Percentiles rank a stretch among this genome's conserved stretches.
These are phyloP conservation scores for Brachyptera risi DNA, from an alignment of 2,888 invertebrate genomes.

Conservation along the genomic window DNA sequence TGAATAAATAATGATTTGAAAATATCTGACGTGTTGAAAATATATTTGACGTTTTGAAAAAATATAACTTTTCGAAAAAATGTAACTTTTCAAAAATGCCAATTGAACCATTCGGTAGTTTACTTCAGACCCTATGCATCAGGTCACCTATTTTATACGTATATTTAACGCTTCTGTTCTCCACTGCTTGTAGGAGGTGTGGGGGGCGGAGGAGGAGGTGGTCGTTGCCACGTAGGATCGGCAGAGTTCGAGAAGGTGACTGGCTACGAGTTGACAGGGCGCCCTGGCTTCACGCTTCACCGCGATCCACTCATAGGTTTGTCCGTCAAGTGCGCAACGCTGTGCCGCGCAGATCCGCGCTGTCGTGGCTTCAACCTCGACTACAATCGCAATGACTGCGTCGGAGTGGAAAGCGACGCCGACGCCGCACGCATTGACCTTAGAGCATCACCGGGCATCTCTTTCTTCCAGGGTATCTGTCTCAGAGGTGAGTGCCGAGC, in stretches of 20 bases:
- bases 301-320: constrained; percentile 42
- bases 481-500: constrained; percentile 40
- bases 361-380: constrained; percentile 46
- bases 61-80: no score
- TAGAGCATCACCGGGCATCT: constrained; percentile 40
- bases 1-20: no score
- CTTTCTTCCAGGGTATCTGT: constrained; percentile 43
- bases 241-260: constrained; percentile 43
- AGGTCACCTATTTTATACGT: no score
- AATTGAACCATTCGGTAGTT: no score
- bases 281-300: constrained; percentile 39
- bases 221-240: constrained; percentile 40
- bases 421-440: constrained; percentile 40
- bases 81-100: no score
- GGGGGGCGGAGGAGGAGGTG: constrained; percentile 34
- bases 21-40: no score
- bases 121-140: no score
- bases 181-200: background rate
- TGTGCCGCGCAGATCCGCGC: constrained; percentile 42
- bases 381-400: constrained; percentile 44
- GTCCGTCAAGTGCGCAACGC: constrained; percentile 42
- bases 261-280: constrained; percentile 41
- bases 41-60: no score
- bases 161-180: no score
- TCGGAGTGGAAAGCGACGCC: constrained; percentile 40